Conservation (phyloP, 2,797 vertebrate genomes). For the Myotis myotis region DNA sequence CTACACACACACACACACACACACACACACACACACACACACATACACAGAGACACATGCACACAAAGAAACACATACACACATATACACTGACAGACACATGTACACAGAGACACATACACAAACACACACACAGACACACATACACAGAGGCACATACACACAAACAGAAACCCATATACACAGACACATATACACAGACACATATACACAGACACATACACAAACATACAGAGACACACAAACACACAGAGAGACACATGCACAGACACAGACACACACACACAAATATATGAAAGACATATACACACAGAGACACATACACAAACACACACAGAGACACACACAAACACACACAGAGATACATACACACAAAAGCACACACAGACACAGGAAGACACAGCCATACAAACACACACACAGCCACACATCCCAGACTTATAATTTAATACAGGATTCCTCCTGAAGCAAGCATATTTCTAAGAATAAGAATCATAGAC, state of each 20-base stretch:
- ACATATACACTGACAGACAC: background rate
- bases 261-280: fast-evolving
- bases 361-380: background rate
- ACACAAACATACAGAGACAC: background rate
- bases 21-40: background rate
- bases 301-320: background rate
- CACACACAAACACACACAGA: background rate
- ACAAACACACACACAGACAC: background rate
- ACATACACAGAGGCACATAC: background rate
- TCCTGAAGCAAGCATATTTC: background rate
- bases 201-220: background rate
- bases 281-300: background rate
- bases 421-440: background rate
- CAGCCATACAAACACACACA: background rate
- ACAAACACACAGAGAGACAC: background rate
- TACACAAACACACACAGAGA: background rate
- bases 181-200: background rate
- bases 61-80: background rate
- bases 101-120: background rate
- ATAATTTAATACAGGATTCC: background rate
- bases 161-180: background rate
- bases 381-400: background rate
- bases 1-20: background rate
- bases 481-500: background rate
- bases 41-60: background rate